Evolutionary conservation across 2,113 vertebrate species (phyloP), one percentile per base, ranked within the genome.

Genomic region (Plotosus lineatus): DNA sequence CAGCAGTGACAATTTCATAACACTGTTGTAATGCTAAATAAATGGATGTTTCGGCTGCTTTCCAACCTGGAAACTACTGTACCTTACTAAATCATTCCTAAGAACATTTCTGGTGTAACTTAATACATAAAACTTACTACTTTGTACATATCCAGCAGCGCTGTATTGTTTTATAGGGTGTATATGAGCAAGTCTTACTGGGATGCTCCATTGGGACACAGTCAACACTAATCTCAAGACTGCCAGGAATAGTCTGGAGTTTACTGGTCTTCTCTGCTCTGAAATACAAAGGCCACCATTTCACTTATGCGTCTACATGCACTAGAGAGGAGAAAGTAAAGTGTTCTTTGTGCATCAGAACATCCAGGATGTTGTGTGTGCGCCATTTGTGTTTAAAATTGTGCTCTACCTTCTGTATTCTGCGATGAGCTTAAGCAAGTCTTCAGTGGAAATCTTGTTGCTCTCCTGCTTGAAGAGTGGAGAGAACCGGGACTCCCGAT

Each of bases 201-300:
- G 96, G 95, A 87, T 96, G 95, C 82, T 99, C 98, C 94, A 98
- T 85, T 75, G 97, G 98, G 79, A 97, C 85, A 85, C 92, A 94
- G 84, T 99, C 97, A 50, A 99, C 93, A 10, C 90, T 78, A 51
- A 99, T 93, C 81, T 98, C 96, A 87, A 99, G 90, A 68, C 87
- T 94, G 81, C 98, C 98, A 2, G 97, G 98, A 58, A 99, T 96
- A 65, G 90, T 96, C 90, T 98, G 98, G 79, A 95, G 92, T 91
- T 99, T 99, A 90, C 95, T 97, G 72, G 94, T 95, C 90, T 98
- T 97, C 90, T 99, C 98, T 84, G 94, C 95, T 88, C 98, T 99
- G 83, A 9, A 83, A 63, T 80, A 56, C 46, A 56, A 69, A 56
- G 53, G 2, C 4, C 21, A 63, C 11, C 0, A 63, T 48, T 80